Conservation (phyloP, 2,797 vertebrate species). For the Hipposideros larvatus region DNA sequence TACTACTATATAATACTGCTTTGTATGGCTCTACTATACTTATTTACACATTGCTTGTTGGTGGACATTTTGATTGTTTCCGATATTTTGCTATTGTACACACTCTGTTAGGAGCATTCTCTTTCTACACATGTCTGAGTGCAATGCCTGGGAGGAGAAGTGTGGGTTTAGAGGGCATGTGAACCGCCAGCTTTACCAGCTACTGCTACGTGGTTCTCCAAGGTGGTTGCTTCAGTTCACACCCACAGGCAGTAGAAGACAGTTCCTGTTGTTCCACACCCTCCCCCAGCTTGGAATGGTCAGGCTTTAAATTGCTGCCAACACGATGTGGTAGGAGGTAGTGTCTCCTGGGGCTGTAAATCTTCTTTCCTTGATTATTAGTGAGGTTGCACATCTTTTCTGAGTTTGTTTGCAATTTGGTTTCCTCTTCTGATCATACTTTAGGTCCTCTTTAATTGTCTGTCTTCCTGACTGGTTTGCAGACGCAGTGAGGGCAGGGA, state of each 20-base stretch:
- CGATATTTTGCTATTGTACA: neutral
- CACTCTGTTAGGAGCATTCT: neutral
- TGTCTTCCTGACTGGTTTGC: neutral
- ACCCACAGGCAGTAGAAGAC: neutral
- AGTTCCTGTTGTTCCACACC: no score
- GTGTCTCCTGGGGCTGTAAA: neutral
- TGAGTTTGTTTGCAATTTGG: neutral
- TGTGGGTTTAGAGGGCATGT: neutral
- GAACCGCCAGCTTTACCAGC: neutral
- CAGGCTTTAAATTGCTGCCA: neutral
- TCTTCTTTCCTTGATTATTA: constrained; percentile 3
- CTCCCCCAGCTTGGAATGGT: neutral
- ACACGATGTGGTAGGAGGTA: neutral
- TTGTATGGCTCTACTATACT: neutral
- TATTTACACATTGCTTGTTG: neutral
- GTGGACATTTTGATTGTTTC: neutral
- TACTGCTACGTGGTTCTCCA: neutral
- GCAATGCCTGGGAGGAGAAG: neutral
- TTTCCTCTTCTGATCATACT: neutral
- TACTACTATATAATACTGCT: neutral
- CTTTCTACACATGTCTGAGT: neutral
- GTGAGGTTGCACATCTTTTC: neutral
- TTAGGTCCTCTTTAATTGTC: neutral
- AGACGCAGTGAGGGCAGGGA: neutral
- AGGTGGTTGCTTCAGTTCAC: neutral